Conservation (phyloP, 2,888 invertebrate genomes). For the Spisula subtruncata region DNA sequence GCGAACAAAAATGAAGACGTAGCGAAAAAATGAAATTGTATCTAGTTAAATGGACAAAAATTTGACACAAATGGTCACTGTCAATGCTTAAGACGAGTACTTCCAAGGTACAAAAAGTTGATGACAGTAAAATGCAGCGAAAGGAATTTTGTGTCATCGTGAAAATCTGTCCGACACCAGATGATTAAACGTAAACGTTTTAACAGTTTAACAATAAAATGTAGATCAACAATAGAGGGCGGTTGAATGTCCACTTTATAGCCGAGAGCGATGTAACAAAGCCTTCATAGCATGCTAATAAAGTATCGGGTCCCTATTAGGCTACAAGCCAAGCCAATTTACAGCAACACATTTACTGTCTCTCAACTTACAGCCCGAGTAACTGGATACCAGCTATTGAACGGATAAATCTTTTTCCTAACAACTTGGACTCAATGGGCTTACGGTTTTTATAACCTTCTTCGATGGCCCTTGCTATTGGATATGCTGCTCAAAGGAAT, state of each 20-base stretch:
- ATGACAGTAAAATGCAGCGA: background rate
- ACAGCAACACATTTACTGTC: slow-evolving; percentile 20
- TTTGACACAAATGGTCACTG: background rate
- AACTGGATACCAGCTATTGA: slow-evolving; percentile 24
- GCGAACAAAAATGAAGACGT: background rate
- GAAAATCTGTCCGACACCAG: slow-evolving; percentile 32
- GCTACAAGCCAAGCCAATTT: slow-evolving; percentile 37
- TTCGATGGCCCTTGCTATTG: slow-evolving; percentile 29
- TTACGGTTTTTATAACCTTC: slow-evolving; percentile 34
- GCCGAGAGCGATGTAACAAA: slow-evolving; percentile 36
- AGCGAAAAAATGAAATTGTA: background rate
- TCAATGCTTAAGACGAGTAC: background rate
- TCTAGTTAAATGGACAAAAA: background rate
- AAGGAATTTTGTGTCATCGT: background rate
- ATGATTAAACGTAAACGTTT: slow-evolving; percentile 28
- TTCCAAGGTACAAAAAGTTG: background rate
- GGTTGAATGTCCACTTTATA: slow-evolving; percentile 47
- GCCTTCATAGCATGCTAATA: slow-evolving; percentile 32
- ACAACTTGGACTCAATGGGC: slow-evolving; percentile 43
- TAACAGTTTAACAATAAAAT: slow-evolving; percentile 46
- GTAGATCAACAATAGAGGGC: slow-evolving; percentile 31
- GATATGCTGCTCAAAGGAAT: slow-evolving; percentile 44
- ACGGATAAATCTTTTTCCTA: slow-evolving; percentile 48
- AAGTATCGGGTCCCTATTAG: slow-evolving; percentile 46
- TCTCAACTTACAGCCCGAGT: slow-evolving; percentile 37